Conservation (phyloP, 1,140 invertebrate genomes). For the Fopius arisanus region DNA sequence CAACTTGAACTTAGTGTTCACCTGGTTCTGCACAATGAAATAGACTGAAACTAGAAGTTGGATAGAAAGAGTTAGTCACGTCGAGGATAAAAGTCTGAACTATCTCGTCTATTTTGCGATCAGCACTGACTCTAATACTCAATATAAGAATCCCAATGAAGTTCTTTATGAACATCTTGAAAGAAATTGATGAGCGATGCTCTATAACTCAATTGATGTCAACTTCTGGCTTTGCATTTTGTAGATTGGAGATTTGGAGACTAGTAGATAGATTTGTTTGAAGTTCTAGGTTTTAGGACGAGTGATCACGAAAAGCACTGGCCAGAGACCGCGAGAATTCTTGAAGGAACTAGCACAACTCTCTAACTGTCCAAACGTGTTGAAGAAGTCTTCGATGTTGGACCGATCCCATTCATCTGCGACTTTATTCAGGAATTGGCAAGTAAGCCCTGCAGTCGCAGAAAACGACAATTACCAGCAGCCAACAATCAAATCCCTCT, state of each 20-base stretch:
- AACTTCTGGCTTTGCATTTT: too few relatives aligned
- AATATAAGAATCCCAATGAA: background rate
- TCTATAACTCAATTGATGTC: too few relatives aligned
- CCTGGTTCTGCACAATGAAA: constrained; percentile 37
- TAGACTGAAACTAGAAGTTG: constrained; percentile 33
- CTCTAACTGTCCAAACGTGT: too few relatives aligned
- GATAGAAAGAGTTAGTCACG: constrained; percentile 22
- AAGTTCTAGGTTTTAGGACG: too few relatives aligned
- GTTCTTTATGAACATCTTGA: background rate
- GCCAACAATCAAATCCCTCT: background rate
- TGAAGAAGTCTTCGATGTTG: too few relatives aligned
- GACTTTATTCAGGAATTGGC: background rate
- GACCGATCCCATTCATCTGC: background rate
- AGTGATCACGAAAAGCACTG: too few relatives aligned
- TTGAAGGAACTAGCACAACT: too few relatives aligned
- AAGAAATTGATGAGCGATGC: too few relatives aligned
- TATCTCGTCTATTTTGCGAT: constrained; percentile 20
- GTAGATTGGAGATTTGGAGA: too few relatives aligned
- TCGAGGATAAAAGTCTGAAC: constrained; percentile 35
- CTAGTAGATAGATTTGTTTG: too few relatives aligned
- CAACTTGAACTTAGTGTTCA: constrained; percentile 23
- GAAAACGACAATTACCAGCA: background rate
- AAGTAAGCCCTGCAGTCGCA: background rate
- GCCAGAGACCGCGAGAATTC: too few relatives aligned
- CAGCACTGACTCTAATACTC: background rate